Percentiles rank a stretch among this genome's conserved stretches.
Conservation (phyloP, 2,113 vertebrate genomes). For the Oncorhynchus nerka region DNA sequence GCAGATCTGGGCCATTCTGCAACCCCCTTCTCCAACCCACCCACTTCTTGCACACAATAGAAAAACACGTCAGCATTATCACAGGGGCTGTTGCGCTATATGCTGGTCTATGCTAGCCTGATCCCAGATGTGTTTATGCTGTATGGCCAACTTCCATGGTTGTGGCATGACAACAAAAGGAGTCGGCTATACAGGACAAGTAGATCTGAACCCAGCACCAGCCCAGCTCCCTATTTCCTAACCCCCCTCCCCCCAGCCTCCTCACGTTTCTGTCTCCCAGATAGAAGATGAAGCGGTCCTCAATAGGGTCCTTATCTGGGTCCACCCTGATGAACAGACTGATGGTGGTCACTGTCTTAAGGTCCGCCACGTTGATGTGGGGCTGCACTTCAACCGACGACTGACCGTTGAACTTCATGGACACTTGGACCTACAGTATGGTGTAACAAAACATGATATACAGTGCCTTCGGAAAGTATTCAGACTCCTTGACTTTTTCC, state of each 20-base stretch:
- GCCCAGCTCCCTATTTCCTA: too few relatives aligned
- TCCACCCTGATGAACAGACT: slow-evolving; percentile 86
- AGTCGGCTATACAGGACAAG: too few relatives aligned
- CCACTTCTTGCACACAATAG: not conserved
- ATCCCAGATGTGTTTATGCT: too few relatives aligned
- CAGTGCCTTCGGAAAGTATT: too few relatives aligned
- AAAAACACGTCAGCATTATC: not conserved
- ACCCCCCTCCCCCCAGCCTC: not conserved
- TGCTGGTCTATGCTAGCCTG: not conserved
- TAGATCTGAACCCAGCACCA: not conserved
- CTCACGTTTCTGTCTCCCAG: slow-evolving; percentile 91
- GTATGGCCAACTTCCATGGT: too few relatives aligned
- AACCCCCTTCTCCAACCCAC: not conserved
- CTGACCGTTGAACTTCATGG: slow-evolving; percentile 93
- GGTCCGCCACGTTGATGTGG: slow-evolving; percentile 82
- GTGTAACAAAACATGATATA: slow-evolving; percentile 4
- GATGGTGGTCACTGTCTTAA: slow-evolving; percentile 91
- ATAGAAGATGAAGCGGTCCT: slow-evolving; percentile 91
- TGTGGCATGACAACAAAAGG: too few relatives aligned
- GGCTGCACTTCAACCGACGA: slow-evolving; percentile 89
- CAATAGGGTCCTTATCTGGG: slow-evolving; percentile 73
- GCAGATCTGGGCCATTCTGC: slow-evolving; percentile 5
- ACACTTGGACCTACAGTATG: slow-evolving; percentile 86
- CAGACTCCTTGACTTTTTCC: too few relatives aligned
- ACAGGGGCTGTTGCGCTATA: too few relatives aligned